Percentiles rank a stretch among this genome's conserved stretches.
These are phyloP conservation scores for Vireo altiloquus DNA, from an alignment of 2,113 vertebrate genomes.

Conservation along the genomic window DNA sequence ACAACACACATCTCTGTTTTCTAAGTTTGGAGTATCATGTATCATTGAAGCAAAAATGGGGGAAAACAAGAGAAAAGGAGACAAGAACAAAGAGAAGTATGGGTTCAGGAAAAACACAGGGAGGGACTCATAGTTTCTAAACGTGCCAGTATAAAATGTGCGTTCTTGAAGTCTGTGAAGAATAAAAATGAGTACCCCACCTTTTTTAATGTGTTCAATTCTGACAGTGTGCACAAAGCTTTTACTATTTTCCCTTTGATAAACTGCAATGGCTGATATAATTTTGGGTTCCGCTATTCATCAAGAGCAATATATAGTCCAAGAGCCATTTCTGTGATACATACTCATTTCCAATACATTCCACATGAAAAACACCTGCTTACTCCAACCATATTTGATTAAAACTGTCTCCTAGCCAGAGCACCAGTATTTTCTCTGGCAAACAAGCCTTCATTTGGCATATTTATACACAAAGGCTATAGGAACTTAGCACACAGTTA, in stretches of 20 bases:
- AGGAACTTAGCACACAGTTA: constrained; percentile 26
- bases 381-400: constrained; percentile 38
- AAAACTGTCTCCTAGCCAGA: constrained; percentile 36
- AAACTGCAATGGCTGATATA: neutral
- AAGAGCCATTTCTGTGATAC: constrained; percentile 38
- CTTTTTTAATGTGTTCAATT: neutral
- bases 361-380: constrained; percentile 47
- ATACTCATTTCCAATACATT: constrained; percentile 35
- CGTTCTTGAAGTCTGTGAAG: neutral
- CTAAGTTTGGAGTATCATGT: neutral
- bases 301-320: constrained; percentile 22
- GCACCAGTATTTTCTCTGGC: constrained; percentile 37
- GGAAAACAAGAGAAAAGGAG: neutral
- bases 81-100: neutral
- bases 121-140: neutral
- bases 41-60: neutral
- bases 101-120: neutral
- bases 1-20: neutral
- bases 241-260: neutral
- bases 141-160: neutral
- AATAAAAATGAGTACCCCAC: neutral
- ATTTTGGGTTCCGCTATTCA: constrained; percentile 35
- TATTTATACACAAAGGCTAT: constrained; percentile 46
- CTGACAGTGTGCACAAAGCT: neutral
- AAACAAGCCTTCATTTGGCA: constrained; percentile 42